Percentiles rank a stretch among this genome's conserved stretches.
These are phyloP conservation scores for Anoplius nigerrimus DNA, from an alignment of 2,888 invertebrate genomes.

Conservation along the genomic window DNA sequence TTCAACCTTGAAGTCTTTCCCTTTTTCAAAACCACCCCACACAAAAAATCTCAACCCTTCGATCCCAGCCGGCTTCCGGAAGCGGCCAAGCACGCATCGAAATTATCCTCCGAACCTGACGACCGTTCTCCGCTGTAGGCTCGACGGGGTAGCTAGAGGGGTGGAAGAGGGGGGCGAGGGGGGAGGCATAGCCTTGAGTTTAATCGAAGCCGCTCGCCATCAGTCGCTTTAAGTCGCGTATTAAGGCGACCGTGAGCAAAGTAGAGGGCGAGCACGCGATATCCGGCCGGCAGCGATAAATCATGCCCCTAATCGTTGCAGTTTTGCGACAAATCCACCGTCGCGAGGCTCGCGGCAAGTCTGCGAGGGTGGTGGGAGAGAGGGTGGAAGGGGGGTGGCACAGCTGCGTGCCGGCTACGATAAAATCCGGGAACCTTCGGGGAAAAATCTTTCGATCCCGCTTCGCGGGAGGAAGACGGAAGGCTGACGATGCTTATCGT, in stretches of 20 bases:
- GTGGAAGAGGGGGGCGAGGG: no score
- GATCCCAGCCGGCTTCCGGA: no score
- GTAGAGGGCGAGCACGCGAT: constrained; percentile 29
- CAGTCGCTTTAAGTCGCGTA: constrained; percentile 13
- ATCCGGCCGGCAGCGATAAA: constrained; percentile 45
- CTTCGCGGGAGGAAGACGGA: no score
- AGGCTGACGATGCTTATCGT: no score
- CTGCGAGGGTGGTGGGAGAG: constrained; percentile 32
- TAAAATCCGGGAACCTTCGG: constrained; percentile 20
- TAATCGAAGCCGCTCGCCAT: constrained; percentile 15
- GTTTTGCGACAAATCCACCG: constrained; percentile 41
- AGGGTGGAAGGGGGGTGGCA: not conserved
- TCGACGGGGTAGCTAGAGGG: no score
- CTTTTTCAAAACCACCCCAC: no score
- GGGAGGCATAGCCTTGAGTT: constrained; percentile 22
- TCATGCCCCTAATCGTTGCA: constrained; percentile 59
- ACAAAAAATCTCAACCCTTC: no score
- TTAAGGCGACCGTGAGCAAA: constrained; percentile 30
- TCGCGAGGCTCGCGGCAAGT: no score
- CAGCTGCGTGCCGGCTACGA: constrained; percentile 29
- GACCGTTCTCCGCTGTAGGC: no score
- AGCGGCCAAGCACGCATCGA: no score
- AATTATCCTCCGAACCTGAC: no score
- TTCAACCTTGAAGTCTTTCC: no score
- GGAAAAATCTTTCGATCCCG: not conserved